These are phyloP conservation scores for Lasioglossum malachurum DNA, from an alignment of 2,888 invertebrate species.

Conservation along the genomic window DNA sequence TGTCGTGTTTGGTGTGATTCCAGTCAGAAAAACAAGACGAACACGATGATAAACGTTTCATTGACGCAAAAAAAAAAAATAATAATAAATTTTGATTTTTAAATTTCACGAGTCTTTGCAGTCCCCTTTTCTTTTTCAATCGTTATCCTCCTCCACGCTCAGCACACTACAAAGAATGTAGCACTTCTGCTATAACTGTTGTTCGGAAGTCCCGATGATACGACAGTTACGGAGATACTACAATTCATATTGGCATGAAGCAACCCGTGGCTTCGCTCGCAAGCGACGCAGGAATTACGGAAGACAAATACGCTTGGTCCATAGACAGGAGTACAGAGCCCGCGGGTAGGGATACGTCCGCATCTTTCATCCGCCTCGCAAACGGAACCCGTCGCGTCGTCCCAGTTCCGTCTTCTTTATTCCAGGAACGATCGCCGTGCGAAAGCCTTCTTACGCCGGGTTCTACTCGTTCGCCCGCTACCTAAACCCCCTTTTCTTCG, in stretches of 20 bases:
- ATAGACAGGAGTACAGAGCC: background rate
- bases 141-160: too few relatives aligned
- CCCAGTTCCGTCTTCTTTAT: slow-evolving; percentile 26
- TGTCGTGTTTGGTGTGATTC: too few relatives aligned
- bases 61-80: too few relatives aligned
- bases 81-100: too few relatives aligned
- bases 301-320: background rate
- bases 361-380: slow-evolving; percentile 5
- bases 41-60: too few relatives aligned
- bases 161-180: too few relatives aligned
- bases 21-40: too few relatives aligned
- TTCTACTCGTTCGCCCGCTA: slow-evolving; percentile 21
- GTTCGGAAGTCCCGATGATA: too few relatives aligned
- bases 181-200: too few relatives aligned
- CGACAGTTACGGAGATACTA: too few relatives aligned
- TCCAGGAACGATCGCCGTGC: slow-evolving; percentile 39
- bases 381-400: background rate
- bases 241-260: background rate
- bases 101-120: too few relatives aligned
- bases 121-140: too few relatives aligned
- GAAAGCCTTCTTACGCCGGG: slow-evolving; percentile 50
- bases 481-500: slow-evolving; percentile 40
- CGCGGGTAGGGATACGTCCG: background rate
- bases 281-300: background rate
- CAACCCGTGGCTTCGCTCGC: background rate